Conservation (phyloP, 92 coral and sea anemone genomes). For the Zoanthus solanderi region DNA sequence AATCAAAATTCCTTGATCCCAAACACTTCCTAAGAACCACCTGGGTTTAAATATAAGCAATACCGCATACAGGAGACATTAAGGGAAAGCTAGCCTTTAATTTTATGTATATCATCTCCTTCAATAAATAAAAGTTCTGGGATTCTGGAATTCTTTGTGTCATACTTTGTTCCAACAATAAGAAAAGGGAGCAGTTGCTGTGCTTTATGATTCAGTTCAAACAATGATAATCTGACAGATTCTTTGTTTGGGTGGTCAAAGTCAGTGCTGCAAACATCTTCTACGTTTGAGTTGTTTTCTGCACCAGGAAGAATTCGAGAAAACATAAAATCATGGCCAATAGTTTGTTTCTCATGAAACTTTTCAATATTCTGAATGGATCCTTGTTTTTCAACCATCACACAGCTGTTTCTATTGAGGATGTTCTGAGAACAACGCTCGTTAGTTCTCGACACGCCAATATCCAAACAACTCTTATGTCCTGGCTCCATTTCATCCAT, state of each 20-base stretch:
- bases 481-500: neutral
- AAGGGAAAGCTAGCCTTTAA: constrained; percentile 1
- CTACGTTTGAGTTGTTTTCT: neutral
- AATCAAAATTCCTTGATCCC: too few species aligned
- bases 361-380: neutral
- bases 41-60: too few species aligned
- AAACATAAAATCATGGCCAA: constrained; percentile 1
- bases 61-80: too few species aligned
- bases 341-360: neutral
- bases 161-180: constrained; percentile 68
- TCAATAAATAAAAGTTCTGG: constrained; percentile 66
- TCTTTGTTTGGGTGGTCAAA: constrained; percentile 3
- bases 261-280: constrained; percentile 1
- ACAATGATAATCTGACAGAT: constrained; percentile 55
- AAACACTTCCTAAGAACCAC: too few species aligned
- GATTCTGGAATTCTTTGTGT: constrained; percentile 32
- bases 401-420: neutral
- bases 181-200: constrained; percentile 65
- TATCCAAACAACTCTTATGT: neutral
- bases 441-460: neutral
- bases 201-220: constrained; percentile 75
- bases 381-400: neutral
- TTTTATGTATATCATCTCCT: constrained; percentile 28
- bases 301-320: constrained; percentile 19
- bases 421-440: neutral